Evolutionary conservation across 2,797 vertebrate species (phyloP).

Genomic region (Sebastes trivittatus): DNA sequence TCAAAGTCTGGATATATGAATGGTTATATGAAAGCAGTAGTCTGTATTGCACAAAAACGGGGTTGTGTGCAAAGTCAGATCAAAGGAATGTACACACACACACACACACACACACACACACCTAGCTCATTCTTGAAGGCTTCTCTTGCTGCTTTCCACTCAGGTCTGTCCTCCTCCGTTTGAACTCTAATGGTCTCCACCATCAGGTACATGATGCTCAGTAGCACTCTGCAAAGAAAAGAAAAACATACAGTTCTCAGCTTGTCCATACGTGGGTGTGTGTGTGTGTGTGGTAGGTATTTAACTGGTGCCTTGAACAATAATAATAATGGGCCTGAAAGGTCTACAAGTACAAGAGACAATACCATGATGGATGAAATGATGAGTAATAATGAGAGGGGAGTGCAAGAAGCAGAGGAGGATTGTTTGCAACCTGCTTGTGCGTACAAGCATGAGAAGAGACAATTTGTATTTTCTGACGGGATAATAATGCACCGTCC

Average conservation of each 20-base stretch:
- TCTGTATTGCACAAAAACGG: no score
- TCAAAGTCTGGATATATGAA: background rate
- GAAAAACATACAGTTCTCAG: background rate
- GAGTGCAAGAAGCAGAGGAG: background rate
- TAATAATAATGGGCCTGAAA: background rate
- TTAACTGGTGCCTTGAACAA: background rate
- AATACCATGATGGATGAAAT: background rate
- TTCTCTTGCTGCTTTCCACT: slow-evolving; percentile 88
- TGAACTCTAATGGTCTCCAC: slow-evolving; percentile 93
- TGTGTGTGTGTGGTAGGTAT: background rate
- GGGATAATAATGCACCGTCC: slow-evolving; percentile 9
- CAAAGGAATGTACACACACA: background rate
- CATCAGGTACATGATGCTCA: slow-evolving; percentile 97
- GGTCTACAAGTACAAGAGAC: background rate
- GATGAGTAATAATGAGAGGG: background rate
- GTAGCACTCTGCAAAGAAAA: slow-evolving; percentile 84
- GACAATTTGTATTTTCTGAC: background rate
- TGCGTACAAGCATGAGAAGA: background rate
- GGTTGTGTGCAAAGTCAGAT: background rate
- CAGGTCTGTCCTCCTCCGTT: slow-evolving; percentile 84
- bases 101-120: slow-evolving; percentile 82
- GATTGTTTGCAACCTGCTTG: background rate
- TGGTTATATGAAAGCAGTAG: no score
- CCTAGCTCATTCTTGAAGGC: slow-evolving; percentile 91
- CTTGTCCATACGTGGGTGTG: background rate